Conservation (phyloP, 2,797 vertebrate genomes). For the Pipistrellus pipistrellus region DNA sequence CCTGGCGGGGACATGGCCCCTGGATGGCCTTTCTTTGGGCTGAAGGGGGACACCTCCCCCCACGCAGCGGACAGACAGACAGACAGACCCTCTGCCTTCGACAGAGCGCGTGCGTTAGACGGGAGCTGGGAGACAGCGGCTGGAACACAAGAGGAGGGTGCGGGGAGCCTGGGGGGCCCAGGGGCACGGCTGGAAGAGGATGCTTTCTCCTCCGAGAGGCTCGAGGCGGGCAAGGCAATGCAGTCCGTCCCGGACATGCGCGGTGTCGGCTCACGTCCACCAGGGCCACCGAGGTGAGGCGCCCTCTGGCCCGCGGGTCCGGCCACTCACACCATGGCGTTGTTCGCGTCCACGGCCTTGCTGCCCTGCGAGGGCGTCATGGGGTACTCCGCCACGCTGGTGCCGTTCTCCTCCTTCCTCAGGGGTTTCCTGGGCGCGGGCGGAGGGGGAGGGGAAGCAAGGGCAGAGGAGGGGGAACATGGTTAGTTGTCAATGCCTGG, state of each 20-base stretch:
- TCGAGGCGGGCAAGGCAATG: constrained; percentile 83
- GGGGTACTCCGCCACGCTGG: constrained; percentile 95
- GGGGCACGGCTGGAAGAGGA: constrained; percentile 75
- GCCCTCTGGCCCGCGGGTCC: constrained; percentile 76
- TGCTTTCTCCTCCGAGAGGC: constrained; percentile 83
- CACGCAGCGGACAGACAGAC: background rate
- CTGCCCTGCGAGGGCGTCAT: constrained; percentile 95
- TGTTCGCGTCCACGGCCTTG: constrained; percentile 93
- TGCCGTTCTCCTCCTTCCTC: constrained; percentile 96
- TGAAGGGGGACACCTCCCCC: background rate
- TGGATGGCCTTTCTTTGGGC: constrained; percentile 65
- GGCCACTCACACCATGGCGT: constrained; percentile 92
- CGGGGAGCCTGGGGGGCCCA: constrained; percentile 1
- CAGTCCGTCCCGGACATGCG: constrained; percentile 85
- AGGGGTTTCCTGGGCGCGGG: constrained; percentile 94
- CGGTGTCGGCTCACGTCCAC: constrained; percentile 75
- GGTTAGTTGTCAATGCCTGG: constrained; percentile 58
- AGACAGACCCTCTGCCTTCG: background rate
- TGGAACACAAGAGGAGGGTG: background rate
- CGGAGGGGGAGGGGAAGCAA: constrained; percentile 15
- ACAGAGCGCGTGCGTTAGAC: background rate
- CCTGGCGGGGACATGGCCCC: constrained; percentile 65
- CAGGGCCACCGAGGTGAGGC: constrained; percentile 80
- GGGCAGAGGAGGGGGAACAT: constrained; percentile 72
- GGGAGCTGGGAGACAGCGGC: background rate